A percentile compares a stretch with the other conserved stretches of the same genome.
Conservation (phyloP, 2,113 vertebrate genomes). For the Oreocharis arfaki region DNA sequence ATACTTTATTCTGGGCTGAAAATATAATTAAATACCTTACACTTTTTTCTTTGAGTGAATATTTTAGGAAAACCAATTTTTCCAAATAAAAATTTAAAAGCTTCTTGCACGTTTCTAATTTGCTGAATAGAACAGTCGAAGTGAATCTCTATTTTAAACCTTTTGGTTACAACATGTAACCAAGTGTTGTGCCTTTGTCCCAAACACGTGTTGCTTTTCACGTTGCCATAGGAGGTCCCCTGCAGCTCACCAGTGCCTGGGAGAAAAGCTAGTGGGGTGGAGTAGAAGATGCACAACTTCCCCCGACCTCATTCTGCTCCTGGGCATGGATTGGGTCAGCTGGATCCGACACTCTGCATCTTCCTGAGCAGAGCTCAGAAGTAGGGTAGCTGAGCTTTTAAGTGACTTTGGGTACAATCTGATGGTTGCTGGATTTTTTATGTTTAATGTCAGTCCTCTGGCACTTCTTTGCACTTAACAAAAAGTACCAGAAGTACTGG, state of each 20-base stretch:
- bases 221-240: rapidly evolving
- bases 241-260: not conserved
- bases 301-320: not conserved
- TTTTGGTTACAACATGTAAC: not conserved
- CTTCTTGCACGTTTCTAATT: not conserved
- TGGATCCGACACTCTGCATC: not conserved
- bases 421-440: not conserved
- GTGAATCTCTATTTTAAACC: not conserved
- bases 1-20: not conserved
- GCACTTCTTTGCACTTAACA: not conserved
- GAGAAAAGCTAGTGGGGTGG: not conserved
- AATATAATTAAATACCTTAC: not conserved
- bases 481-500: not conserved
- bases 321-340: not conserved
- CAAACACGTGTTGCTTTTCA: rapidly evolving
- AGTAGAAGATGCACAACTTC: not conserved
- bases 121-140: not conserved
- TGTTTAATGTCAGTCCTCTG: not conserved
- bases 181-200: not conserved
- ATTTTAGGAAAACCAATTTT: not conserved
- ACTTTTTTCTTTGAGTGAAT: not conserved
- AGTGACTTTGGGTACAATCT: not conserved
- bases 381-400: not conserved
- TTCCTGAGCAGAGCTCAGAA: not conserved
- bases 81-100: not conserved